phyloP scores from a whole-genome alignment of 2,113 vertebrate genomes.

The Toxotes chatareus region DNA sequence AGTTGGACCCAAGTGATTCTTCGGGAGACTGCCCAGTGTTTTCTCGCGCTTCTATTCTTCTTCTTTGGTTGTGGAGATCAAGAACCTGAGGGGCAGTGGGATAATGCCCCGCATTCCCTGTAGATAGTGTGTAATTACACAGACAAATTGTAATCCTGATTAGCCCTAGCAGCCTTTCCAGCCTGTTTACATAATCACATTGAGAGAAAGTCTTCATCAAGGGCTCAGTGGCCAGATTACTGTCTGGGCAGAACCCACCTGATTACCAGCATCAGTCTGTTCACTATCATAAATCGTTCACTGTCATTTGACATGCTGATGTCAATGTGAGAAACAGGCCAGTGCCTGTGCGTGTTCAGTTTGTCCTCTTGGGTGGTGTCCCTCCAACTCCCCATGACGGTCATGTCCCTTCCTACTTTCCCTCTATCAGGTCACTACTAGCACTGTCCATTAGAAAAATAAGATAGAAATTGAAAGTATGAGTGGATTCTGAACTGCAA shows the following conservation, averaged over 20 bases:
- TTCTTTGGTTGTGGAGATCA: constrained; percentile 43
- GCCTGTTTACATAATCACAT: constrained; percentile 79
- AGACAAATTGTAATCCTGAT: constrained; percentile 82
- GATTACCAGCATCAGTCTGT: constrained; percentile 64
- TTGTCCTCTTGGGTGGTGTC: constrained; percentile 19
- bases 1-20: constrained; percentile 10
- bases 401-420: constrained; percentile 5
- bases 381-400: constrained; percentile 23
- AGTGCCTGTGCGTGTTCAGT: constrained; percentile 4
- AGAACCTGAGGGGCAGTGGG: constrained; percentile 61
- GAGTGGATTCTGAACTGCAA: background rate
- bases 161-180: constrained; percentile 74
- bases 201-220: constrained; percentile 76
- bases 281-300: constrained; percentile 32
- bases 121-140: constrained; percentile 79
- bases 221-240: constrained; percentile 75
- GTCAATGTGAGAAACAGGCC: constrained; percentile 28
- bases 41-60: constrained; percentile 12
- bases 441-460: background rate
- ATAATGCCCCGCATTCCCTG: constrained; percentile 68
- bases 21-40: constrained; percentile 12
- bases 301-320: constrained; percentile 20
- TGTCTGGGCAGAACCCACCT: constrained; percentile 62
- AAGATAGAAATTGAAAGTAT: constrained; percentile 2
- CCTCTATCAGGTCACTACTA: background rate